Percentiles rank a stretch among this genome's conserved stretches.
phyloP scores from a whole-genome alignment of 2,113 vertebrate genomes.

The Poecilia latipinna region DNA sequence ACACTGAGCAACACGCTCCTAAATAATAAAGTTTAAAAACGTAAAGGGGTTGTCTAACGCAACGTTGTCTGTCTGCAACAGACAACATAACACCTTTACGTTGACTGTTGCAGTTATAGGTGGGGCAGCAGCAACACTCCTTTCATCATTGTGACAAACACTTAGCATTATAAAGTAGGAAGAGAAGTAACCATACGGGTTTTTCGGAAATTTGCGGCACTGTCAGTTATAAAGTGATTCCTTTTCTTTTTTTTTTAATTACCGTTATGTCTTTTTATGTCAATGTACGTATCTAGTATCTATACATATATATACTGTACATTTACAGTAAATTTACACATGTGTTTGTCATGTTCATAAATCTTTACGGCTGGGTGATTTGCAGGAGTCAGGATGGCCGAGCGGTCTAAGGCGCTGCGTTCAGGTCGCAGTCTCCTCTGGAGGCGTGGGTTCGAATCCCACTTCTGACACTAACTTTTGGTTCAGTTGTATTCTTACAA shows the following conservation, averaged over 20 bases:
- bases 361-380: accelerated
- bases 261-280: too few relatives aligned
- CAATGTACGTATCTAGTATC: too few relatives aligned
- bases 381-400: constrained; percentile 69
- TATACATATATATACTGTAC: too few relatives aligned
- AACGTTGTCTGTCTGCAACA: background rate
- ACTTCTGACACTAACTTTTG: constrained; percentile 68
- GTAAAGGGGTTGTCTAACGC: background rate
- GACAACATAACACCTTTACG: background rate
- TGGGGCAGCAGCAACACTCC: background rate
- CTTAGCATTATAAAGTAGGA: background rate
- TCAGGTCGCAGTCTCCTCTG: constrained; percentile 81
- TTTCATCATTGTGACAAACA: background rate
- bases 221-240: too few relatives aligned
- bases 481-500: background rate
- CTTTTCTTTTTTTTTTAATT: too few relatives aligned
- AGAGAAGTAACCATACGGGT: background rate
- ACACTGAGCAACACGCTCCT: background rate
- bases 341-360: too few relatives aligned
- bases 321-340: too few relatives aligned
- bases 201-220: too few relatives aligned
- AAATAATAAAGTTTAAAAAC: background rate
- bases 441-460: constrained; percentile 82
- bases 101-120: background rate
- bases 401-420: constrained; percentile 79